Base-by-base conservation (phyloP, 2,888 invertebrate genomes). In the Endotricha flammealis region DNA sequence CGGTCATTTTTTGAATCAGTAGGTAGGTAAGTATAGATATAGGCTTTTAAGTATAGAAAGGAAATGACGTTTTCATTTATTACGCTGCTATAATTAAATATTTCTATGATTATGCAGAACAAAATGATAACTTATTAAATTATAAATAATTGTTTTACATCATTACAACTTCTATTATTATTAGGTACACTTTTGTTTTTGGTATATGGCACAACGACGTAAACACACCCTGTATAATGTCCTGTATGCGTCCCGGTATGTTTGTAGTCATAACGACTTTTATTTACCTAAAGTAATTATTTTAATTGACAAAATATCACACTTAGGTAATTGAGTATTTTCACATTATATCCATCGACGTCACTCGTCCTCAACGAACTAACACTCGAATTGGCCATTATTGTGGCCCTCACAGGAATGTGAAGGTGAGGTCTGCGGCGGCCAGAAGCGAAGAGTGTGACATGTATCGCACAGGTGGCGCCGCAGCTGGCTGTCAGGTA, bases 401-500 rank as follows among this genome's bases (percentile, higher is more conserved):
- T 44, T 57, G 43, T n/a, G 45, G 52, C 39, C 56, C 48, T 43
- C 64, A 61, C 44, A 66, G 74, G 70, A 80, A 80, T 70, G 77
- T 75, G 51, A 67, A 59, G 51, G 64, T 49, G 57, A 58, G 52
- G 36, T 51, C 39, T 34, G 53, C 50, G 44, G 49, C 42, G 45
- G 55, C 57, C 45, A 55, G 45, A 36, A 71, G 71, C 52, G 70
- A 65, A 37, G 53, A 48, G 51, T 68, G 68, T 50, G 68, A 72
- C 62, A 78, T 72, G 53, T 81, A 75, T 44, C 69, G 69, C 34
- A 76, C 66, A 46, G 56, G 59, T 46, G 64, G 48, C 52, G 51
- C 59, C 49, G 44, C 32, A 24, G 49, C 42, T 44, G 48, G 42
- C 44, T 59, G 74, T 86, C 85, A 85, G 52, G 85, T 80, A 50